Conservation (phyloP, 2,113 vertebrate species). For the Aphelocoma coerulescens region DNA sequence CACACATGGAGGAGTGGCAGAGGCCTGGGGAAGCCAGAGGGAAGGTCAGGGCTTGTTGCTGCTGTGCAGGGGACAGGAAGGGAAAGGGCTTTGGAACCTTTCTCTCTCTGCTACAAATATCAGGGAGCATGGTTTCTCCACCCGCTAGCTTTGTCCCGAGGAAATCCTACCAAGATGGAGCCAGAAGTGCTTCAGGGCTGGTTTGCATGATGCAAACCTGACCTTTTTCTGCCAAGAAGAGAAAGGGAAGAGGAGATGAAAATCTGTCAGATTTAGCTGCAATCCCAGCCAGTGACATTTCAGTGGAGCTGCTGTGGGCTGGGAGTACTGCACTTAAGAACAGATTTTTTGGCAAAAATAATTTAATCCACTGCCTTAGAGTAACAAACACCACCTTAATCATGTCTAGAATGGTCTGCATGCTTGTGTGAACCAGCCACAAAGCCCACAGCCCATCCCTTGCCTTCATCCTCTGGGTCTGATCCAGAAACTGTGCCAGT, state of each 20-base stretch:
- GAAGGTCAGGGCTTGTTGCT: background rate
- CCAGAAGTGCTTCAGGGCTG: background rate
- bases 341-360: background rate
- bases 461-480: background rate
- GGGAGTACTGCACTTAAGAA: background rate
- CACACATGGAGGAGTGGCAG: background rate
- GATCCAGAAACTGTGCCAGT: background rate
- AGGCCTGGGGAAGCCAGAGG: background rate
- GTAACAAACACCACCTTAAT: background rate
- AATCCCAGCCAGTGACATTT: background rate
- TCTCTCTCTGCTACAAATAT: rapidly evolving
- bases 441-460: background rate
- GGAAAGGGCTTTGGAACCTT: background rate
- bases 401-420: background rate
- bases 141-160: background rate
- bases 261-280: background rate
- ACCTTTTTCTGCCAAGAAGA: background rate
- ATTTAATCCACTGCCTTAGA: background rate
- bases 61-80: background rate
- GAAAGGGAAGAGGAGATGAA: background rate
- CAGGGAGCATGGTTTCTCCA: background rate
- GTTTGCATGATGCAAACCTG: background rate
- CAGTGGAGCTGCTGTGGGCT: background rate
- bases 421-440: background rate
- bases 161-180: background rate